Percentiles rank a stretch among this genome's conserved stretches.
Evolutionary conservation across 1,140 invertebrate genomes (phyloP).

Genomic region (Megathymus violae): DNA sequence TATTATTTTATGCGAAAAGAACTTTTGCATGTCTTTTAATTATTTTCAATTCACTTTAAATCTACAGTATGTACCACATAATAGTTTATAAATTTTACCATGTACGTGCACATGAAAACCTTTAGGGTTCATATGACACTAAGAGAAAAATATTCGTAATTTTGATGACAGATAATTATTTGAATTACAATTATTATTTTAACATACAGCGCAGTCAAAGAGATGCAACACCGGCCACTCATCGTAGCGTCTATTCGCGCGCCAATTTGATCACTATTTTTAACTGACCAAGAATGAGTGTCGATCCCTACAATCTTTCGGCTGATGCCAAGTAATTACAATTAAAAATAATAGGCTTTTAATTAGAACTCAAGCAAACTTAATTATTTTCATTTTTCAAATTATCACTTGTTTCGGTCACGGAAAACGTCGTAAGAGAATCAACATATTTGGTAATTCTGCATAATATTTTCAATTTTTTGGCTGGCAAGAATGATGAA

Average conservation of each 20-base stretch:
- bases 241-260: constrained; percentile 53
- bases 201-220: constrained; percentile 37
- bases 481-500: no score
- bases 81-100: no score
- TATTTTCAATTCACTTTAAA: no score
- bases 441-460: not conserved
- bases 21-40: no score
- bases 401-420: not conserved
- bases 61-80: no score
- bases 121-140: no score
- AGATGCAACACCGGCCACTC: constrained; percentile 35
- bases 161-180: no score
- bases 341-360: constrained; percentile 2
- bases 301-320: constrained; percentile 31
- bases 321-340: not conserved
- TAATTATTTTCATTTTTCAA: not conserved
- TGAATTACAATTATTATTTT: no score
- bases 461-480: not conserved
- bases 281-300: constrained; percentile 44
- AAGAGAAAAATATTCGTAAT: no score
- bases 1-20: no score
- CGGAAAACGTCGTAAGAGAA: not conserved
- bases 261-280: constrained; percentile 77
- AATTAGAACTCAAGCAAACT: constrained; percentile 3
- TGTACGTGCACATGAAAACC: no score